These are phyloP conservation scores for Dusona sp. DNA, from an alignment of 2,888 invertebrate genomes.

Conservation along the genomic window DNA sequence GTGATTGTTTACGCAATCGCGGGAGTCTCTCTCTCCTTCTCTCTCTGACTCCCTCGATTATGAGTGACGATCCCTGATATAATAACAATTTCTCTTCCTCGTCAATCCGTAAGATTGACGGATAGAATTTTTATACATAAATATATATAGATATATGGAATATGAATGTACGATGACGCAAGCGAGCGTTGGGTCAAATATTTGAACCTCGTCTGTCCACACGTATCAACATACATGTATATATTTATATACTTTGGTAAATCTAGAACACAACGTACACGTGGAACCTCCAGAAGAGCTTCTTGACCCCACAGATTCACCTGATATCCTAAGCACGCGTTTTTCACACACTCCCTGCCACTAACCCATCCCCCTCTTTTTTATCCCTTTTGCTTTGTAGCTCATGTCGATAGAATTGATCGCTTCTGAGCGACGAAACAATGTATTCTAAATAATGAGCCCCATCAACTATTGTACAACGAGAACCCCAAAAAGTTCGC, in stretches of 20 bases:
- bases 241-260: slow-evolving; percentile 22
- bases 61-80: slow-evolving; percentile 61
- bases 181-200: slow-evolving; percentile 56
- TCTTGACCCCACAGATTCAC: slow-evolving; percentile 71
- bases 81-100: slow-evolving; percentile 48
- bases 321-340: slow-evolving; percentile 59
- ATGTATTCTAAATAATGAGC: slow-evolving; percentile 44
- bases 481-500: not conserved
- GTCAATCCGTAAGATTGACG: slow-evolving; percentile 53
- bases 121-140: slow-evolving; percentile 35
- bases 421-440: slow-evolving; percentile 42
- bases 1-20: slow-evolving; percentile 62
- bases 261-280: slow-evolving; percentile 47
- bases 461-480: slow-evolving; percentile 32
- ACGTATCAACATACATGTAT: slow-evolving; percentile 17
- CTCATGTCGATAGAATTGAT: slow-evolving; percentile 57
- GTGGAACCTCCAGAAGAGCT: slow-evolving; percentile 57
- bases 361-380: not conserved
- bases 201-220: slow-evolving; percentile 60
- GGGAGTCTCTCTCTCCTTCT: slow-evolving; percentile 2
- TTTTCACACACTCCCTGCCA: slow-evolving; percentile 22
- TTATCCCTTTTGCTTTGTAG: slow-evolving; percentile 15
- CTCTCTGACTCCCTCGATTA: slow-evolving; percentile 33
- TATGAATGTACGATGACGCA: slow-evolving; percentile 39
- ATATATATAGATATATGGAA: not conserved